Percentiles rank a stretch among this genome's conserved stretches.
phyloP scores from a whole-genome alignment of 1,140 invertebrate species.

The Oedothorax gibbosus region DNA sequence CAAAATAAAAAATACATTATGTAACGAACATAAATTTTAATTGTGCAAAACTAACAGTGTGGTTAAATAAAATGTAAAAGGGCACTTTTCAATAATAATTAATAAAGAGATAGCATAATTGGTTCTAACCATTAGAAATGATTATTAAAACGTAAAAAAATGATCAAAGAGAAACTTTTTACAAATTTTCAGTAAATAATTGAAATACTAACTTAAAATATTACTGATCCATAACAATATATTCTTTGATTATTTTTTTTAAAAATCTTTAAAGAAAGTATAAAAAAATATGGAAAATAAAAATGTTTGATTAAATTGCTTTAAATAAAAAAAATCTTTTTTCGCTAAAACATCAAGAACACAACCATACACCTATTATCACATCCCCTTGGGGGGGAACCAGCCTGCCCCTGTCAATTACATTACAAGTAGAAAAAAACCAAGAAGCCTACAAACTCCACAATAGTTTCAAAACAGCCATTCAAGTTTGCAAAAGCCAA shows the following conservation, averaged over 20 bases:
- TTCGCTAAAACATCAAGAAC: slow-evolving; percentile 14
- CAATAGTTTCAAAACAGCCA: no score
- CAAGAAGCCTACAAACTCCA: no score
- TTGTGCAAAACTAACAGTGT: no score
- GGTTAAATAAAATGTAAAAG: no score
- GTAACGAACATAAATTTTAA: no score
- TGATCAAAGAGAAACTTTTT: no score
- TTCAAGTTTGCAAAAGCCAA: no score
- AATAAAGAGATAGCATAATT: no score
- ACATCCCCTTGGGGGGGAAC: slow-evolving; percentile 2
- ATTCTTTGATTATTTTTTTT: not conserved
- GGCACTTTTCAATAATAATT: no score
- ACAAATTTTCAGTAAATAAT: not conserved
- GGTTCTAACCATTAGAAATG: no score
- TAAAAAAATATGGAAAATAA: not conserved
- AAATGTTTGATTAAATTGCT: not conserved
- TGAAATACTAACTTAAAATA: not conserved
- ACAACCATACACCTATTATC: slow-evolving; percentile 33
- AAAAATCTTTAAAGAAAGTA: not conserved
- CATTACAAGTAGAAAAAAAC: not conserved
- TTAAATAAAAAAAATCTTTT: not conserved
- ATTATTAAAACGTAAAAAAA: no score
- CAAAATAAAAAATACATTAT: no score
- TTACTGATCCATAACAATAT: not conserved
- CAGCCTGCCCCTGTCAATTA: slow-evolving; percentile 44